These are phyloP conservation scores for Cyprinus carpio DNA, from an alignment of 2,113 vertebrate species.

Conservation along the genomic window DNA sequence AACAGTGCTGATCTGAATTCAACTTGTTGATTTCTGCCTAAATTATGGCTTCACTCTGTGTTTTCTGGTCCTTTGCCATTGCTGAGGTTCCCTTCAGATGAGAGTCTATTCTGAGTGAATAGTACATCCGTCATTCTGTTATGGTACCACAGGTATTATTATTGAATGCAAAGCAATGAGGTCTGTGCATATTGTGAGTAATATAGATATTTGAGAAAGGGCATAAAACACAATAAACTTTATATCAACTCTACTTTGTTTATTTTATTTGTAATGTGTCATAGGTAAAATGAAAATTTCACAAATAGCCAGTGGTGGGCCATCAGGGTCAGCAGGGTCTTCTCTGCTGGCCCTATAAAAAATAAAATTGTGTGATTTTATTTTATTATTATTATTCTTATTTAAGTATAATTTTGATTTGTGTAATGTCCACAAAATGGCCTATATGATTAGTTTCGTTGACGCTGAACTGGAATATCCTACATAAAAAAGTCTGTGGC, in stretches of 20 bases:
- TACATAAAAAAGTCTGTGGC: no score
- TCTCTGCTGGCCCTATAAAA: no score
- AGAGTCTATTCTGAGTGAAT: background rate
- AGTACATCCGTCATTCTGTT: background rate
- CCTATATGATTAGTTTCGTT: no score
- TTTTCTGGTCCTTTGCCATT: background rate
- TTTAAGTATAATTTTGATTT: no score
- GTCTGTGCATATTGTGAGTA: background rate
- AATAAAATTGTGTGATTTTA: no score
- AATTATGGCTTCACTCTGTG: background rate
- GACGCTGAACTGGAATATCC: no score
- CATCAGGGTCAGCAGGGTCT: no score
- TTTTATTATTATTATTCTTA: no score
- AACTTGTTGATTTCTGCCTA: background rate
- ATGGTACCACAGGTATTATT: background rate
- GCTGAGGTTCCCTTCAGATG: background rate
- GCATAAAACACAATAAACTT: background rate
- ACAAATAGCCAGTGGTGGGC: background rate
- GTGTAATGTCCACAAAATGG: no score
- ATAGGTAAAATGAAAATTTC: slow-evolving; percentile 18
- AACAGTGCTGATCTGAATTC: background rate
- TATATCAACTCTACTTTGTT: background rate
- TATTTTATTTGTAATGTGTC: slow-evolving; percentile 17
- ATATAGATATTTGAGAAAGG: background rate
- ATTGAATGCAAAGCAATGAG: background rate